Evolutionary conservation across 2,888 invertebrate species (phyloP), one percentile per base, ranked within the genome.

Genomic region (Ypsolopha scabrella): DNA sequence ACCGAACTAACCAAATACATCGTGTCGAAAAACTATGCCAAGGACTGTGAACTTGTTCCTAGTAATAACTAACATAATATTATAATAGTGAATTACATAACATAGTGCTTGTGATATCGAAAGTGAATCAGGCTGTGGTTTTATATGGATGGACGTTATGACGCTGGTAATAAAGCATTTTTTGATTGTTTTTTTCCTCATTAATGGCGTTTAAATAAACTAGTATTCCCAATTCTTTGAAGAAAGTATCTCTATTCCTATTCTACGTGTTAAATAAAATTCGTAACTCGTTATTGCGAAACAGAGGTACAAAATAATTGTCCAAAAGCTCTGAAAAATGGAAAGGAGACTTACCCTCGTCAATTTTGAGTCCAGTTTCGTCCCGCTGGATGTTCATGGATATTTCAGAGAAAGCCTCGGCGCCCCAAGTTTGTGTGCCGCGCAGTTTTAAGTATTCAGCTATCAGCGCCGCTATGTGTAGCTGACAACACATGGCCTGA

Each of bases 381-480:
- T 97, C 97, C 51, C 89, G 87, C 1, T 94, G 91, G 60, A 97
- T 96, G 75, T 97, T 98, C 48, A 91, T 90, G 1, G 97, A 97
- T 57, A 97, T 93, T 54, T 90, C 90, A 6, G 87, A 87, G 72
- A 97, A 97, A 1, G 91, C 92, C 59, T 93, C 92, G 1, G 97
- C 95, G n/a, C 97, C 97, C 92, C 95, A 95, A 0, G 86, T 73
- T 62, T 92, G 93, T 14, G 91, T 88, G 2, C 86, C 87, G 65
- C 93, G 90, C 51, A 94, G 80, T 63, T 95, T 93, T 50, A 99
- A 81, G 78, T 97, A 98, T 72, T 98, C 97, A 0, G 97, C 95
- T 87, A 98, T 96, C 35, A 98, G 87, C 0, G 98, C 98, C 6
- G 97, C 96, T 60, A 98, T 96, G 72, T 99, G 98, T 0, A 98